Evolutionary conservation across 1,140 invertebrate genomes (phyloP), one percentile per base, ranked within the genome.

Genomic region (Stegodyphus dumicola): DNA sequence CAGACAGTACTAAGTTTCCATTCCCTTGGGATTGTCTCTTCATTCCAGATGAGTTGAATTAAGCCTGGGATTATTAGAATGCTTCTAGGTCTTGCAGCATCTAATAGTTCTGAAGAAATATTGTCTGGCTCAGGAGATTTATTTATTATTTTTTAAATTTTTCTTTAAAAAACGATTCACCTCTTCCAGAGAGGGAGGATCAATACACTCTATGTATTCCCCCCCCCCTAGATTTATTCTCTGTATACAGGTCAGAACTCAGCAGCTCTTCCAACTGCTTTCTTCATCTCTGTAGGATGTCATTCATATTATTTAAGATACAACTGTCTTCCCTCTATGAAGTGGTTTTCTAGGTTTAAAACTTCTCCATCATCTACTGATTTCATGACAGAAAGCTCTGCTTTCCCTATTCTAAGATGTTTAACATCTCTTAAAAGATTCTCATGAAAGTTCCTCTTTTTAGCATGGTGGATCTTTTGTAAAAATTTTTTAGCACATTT

Each of bases 201-300:
- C 64, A 52, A 77, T 52, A 13, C 5, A 6, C 67, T 7, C 54
- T 56, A 56, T 56, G 13, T 7, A 13, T 66, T 18, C 7, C 10
- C 64, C 49, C 5, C 10, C 17, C 18, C 11, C n/a, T n/a, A n/a
- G n/a, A n/a, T n/a, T n/a, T n/a, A n/a, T n/a, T n/a, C n/a, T n/a
- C 5, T 52, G 49, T 10, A 66, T 6, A 66, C 7, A 56, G 7
- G 13, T 56, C 13, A 56, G 54, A 7, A 56, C 54, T 56, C 54
- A 56, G 13, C 13, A 56, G 13, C 54, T 56, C 54, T 7, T 56
- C 54, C 18, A 70, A 70, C 5, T 70, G 67, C n/a, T n/a, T n/a
- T n/a, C n/a, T 70, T 6, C 33, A 70, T 70, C 33, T 70, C 48
- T 70, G 67, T 11, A 70, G 33, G 48, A 70, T 70, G 7, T 70